Percentiles rank a stretch among this genome's conserved stretches.
These are phyloP conservation scores for Mobula hypostoma DNA, from an alignment of 2,113 vertebrate genomes.

Conservation along the genomic window DNA sequence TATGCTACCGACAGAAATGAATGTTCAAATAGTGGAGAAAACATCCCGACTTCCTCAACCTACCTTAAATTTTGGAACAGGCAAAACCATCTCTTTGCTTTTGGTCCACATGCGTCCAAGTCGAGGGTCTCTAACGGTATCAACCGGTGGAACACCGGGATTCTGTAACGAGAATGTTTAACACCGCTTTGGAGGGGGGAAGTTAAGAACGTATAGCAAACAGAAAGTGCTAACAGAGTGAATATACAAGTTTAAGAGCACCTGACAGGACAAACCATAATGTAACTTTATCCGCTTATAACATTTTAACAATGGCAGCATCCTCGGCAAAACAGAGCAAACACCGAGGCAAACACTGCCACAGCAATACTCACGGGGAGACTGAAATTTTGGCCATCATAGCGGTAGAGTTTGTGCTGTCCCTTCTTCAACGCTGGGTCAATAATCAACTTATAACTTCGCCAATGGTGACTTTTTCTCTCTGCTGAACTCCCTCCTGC, in stretches of 20 bases:
- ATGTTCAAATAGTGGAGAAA: not conserved
- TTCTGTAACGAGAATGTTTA: constrained; percentile 60
- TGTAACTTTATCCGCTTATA: not conserved
- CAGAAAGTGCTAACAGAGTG: not conserved
- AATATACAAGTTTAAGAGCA: constrained; percentile 1
- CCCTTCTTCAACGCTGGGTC: constrained; percentile 96
- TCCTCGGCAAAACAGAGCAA: not conserved
- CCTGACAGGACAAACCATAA: constrained; percentile 22
- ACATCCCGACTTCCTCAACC: no score
- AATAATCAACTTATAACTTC: constrained; percentile 99
- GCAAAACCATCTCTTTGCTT: constrained; percentile 90
- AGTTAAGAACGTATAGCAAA: not conserved
- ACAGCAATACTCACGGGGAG: constrained; percentile 71
- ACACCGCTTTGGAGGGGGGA: not conserved
- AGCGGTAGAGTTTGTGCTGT: constrained; percentile 92
- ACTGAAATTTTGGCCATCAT: constrained; percentile 91
- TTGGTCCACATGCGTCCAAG: constrained; percentile 94
- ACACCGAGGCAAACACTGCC: not conserved
- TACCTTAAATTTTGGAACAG: constrained; percentile 98
- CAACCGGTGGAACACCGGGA: constrained; percentile 83
- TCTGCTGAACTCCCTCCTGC: constrained; percentile 84
- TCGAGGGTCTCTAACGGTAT: constrained; percentile 86
- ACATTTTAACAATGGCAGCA: constrained; percentile 31
- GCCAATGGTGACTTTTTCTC: constrained; percentile 96
- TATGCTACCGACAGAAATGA: not conserved